A percentile compares a stretch with the other conserved stretches of the same genome.
phyloP scores from a whole-genome alignment of 2,113 vertebrate species.

The Xyrauchen texanus region DNA sequence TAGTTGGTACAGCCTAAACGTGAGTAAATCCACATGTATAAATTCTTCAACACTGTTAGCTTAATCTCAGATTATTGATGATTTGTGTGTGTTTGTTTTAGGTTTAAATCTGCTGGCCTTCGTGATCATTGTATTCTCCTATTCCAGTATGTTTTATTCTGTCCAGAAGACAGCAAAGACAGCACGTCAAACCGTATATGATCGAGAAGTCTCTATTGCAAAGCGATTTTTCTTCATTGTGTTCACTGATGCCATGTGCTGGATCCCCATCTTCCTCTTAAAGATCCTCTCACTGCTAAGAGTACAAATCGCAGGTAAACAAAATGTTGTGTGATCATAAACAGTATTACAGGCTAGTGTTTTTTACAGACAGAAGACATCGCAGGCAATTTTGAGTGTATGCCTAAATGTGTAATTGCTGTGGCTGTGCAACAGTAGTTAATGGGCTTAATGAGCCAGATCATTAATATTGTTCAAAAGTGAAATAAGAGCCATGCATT shows the following conservation, averaged over 20 bases:
- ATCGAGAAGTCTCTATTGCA: constrained; percentile 63
- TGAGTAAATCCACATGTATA: too few species aligned
- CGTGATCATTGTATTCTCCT: constrained; percentile 67
- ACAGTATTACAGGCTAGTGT: background rate
- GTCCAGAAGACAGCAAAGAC: constrained; percentile 58
- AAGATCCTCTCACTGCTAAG: constrained; percentile 68
- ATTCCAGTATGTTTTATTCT: constrained; percentile 67
- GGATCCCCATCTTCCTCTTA: constrained; percentile 71
- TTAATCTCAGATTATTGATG: too few species aligned
- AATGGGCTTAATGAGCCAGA: background rate
- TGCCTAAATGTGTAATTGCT: background rate
- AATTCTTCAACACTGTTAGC: too few species aligned
- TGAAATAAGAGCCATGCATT: background rate
- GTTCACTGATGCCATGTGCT: constrained; percentile 69
- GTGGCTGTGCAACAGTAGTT: background rate
- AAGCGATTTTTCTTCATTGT: constrained; percentile 69
- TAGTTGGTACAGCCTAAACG: too few species aligned
- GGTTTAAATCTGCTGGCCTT: constrained; percentile 69
- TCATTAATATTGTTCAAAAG: background rate
- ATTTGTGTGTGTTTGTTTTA: constrained; percentile 38
- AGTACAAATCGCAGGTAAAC: constrained; percentile 67
- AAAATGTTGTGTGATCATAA: background rate
- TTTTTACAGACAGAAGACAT: too few species aligned
- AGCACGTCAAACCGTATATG: constrained; percentile 2
- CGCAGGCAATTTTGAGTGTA: background rate